Evolutionary conservation across 1,140 invertebrate genomes (phyloP), one percentile per base, ranked within the genome.

Genomic region (Linepithema humile): DNA sequence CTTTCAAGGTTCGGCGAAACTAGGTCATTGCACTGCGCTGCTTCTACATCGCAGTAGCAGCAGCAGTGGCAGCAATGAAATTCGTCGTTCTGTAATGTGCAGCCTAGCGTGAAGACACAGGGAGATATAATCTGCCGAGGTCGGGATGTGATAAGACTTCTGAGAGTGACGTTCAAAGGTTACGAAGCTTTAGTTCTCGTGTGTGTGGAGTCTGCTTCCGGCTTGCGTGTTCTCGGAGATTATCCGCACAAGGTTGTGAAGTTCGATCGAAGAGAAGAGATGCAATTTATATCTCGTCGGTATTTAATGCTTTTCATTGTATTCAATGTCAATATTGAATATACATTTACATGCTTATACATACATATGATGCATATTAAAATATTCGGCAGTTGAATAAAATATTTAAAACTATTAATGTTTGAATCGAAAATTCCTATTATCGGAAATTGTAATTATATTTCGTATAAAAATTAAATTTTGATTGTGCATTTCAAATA

Each of bases 1-100:
- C 82, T 74, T 87, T 67, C 82, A 78, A 83, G 85, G 53, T 78
- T 50, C 53, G 2, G 10, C 3, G 53, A 80, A 88, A 87, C 40
- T 87, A 38, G 73, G 82, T 78, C 86, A 84, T 72, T 35, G 40
- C 80, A 53, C 38, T 45, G 32, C 12, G 20, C 40, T 38, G 1
- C 26, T 64, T 38, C 48, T n/a, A 50, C 48, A 43, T 65, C 40
- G 59, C 40, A 23, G n/a, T n/a, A n/a, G 48, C 17, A 15, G 45
- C 62, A 55, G 12, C 50, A 20, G 10, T 20, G n/a, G 59, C 59
- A 3, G 55, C 72, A 73, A 64, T 43, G 7, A 0, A 32, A 67
- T 67, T 50, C 32, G 32, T 32, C 77, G 53, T 82, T 59, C 40
- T 40, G 55, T 38, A 38, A 82, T 74, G 78, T 59, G 53, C 29